Evolutionary conservation across 2,113 vertebrate species (phyloP), one percentile per base, ranked within the genome.

Genomic region (Oncorhynchus tshawytscha): DNA sequence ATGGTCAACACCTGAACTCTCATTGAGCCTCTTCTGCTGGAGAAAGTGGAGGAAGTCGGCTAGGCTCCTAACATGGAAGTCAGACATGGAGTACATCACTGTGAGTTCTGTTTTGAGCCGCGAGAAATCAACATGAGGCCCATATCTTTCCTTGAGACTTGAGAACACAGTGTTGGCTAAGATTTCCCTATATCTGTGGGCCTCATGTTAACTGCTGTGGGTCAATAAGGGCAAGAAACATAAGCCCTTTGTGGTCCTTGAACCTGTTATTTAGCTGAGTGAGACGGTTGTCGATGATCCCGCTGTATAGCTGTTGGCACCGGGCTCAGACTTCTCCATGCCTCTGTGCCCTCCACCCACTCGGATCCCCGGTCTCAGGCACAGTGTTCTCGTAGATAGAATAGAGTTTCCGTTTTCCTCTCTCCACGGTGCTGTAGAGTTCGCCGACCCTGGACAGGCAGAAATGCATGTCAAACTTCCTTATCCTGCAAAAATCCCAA

Each of bases 181-280:
- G 25, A 3, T 68, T 4, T 22, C 4, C 22, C 48, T 71, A 8
- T 54, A 71, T n/a, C 8, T 22, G 39, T 27, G 25, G 25, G 25
- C 25, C 25, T 27, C 25, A 3, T 27, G 13, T 15, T 12, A 71
- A 71, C 70, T 54, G 39, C 25, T 71, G 39, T 13, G 18, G 70
- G 48, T 71, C 70, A 49, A 54, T 48, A 7, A 71, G 39, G 45
- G 70, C 20, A 20, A 71, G 70, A 20, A 71, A 71, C 18, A 22
- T 51, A 4, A 34, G 71, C 71, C 25, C 34, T 24, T 57, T 29
- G 9, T 45, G 39, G 9, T 45, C 39, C 9, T 45, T 45, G 39
- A 45, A 45, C 39, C 39, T 45, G 9, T 45, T 45, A 0, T 9
- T 45, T 11, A 45, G 39, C 39, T 45, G 39, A 45, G 9, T 45